phyloP scores from a whole-genome alignment of 2,113 vertebrate species.

The Lynx canadensis region DNA sequence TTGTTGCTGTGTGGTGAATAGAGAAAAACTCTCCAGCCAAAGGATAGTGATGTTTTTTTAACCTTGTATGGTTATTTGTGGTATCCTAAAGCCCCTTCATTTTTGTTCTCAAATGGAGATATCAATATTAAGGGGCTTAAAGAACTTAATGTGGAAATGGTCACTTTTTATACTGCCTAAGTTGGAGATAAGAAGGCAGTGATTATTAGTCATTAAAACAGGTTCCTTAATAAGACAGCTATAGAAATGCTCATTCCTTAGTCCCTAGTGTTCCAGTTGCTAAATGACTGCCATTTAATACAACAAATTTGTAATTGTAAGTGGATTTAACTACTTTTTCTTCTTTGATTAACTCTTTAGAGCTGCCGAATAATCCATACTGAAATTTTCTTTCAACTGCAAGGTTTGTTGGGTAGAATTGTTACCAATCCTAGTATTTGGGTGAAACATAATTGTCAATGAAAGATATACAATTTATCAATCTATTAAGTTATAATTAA shows the following conservation, averaged over 20 bases:
- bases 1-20: not conserved
- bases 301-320: constrained; percentile 56
- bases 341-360: constrained; percentile 40
- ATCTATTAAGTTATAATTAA: not conserved
- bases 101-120: not conserved
- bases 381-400: not conserved
- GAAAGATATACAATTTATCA: not conserved
- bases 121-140: not conserved
- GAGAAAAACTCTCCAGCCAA: not conserved
- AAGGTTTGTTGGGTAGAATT: not conserved
- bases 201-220: constrained; percentile 40
- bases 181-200: not conserved
- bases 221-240: not conserved
- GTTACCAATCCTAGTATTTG: not conserved
- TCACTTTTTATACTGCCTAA: constrained; percentile 22
- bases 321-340: constrained; percentile 1
- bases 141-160: not conserved
- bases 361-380: not conserved
- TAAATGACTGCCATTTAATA: constrained; percentile 59
- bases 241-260: constrained; percentile 5
- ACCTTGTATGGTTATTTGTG: not conserved
- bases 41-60: not conserved
- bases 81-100: not conserved
- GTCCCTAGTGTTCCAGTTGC: not conserved
- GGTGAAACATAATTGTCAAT: not conserved